These are phyloP conservation scores for Agelastica alni DNA, from an alignment of 2,888 invertebrate genomes.

Conservation along the genomic window DNA sequence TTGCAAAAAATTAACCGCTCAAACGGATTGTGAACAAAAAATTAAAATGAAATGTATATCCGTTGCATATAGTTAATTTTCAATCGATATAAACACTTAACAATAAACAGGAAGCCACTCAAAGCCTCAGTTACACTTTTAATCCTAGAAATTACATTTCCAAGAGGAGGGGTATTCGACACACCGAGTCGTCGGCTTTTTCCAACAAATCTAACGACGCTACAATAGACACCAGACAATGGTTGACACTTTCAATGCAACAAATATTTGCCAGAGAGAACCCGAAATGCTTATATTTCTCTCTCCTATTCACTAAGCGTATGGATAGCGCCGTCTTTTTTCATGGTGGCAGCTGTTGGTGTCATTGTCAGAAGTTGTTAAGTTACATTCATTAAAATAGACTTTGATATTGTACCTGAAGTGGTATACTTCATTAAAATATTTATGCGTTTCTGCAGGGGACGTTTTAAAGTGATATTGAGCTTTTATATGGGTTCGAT, in stretches of 20 bases:
- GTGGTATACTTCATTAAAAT: constrained; percentile 57
- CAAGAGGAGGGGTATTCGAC: constrained; percentile 24
- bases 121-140: constrained; percentile 36
- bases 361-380: constrained; percentile 52
- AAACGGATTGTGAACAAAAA: no score
- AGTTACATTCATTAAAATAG: constrained; percentile 57
- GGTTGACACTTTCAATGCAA: constrained; percentile 58
- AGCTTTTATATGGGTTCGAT: neutral
- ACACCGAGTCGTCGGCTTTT: constrained; percentile 41
- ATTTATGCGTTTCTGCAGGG: constrained; percentile 54
- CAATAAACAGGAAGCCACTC: constrained; percentile 40
- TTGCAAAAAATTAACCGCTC: no score
- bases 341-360: constrained; percentile 51
- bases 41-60: neutral
- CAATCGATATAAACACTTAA: constrained; percentile 27
- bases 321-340: constrained; percentile 39
- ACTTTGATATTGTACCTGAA: constrained; percentile 54
- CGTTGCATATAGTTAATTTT: constrained; percentile 7
- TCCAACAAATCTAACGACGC: constrained; percentile 54
- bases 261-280: constrained; percentile 55
- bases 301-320: constrained; percentile 37
- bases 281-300: constrained; percentile 36
- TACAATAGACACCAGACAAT: constrained; percentile 54
- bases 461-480: constrained; percentile 40
- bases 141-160: constrained; percentile 44